Base-by-base conservation (phyloP, 2,113 vertebrate genomes). In the Machaerirhynchus nigripectus region DNA sequence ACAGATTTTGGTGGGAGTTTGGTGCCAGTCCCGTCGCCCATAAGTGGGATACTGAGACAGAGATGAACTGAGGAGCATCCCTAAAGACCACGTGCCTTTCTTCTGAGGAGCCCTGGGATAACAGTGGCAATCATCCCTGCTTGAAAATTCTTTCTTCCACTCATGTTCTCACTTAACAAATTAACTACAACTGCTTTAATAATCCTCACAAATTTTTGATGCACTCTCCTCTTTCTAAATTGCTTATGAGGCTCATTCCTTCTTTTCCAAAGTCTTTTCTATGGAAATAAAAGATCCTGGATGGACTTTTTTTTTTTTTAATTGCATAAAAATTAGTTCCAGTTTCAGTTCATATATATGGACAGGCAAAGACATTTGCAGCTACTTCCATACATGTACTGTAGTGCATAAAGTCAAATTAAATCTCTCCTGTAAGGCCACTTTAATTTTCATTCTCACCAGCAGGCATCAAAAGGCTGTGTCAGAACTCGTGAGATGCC, bases 11-110 rank as follows among this genome's bases (percentile, higher is more conserved):
- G 27, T 14, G 46, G 49, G 23, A 21, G 77, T 78, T 50, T 53
- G 16, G 33, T 53, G 47, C 22, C 67, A 42, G 4, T 44, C 42
- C 20, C 46, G 35, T 24, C 8, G 30, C 15, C 47, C 39, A 8
- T 21, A 23, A 21, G 6, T 42, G 12, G 17, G 23, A 20, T 22
- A 40, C 3, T 1, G 4, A 47, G 40, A 16, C 24, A 33, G 7
- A 22, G 42, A 9, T 12, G 33, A 56, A 8, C 19, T 19, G 13
- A 61, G 30, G 46, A 57, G 20, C 4, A 28, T 30, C 9, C 27
- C 7, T 26, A 11, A 53, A 20, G 2, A 4, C 20, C 2, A 0
- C 0, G 8, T 23, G 27, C 35, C 13, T 53, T 79, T 37, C 31
- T 71, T 28, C 26, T 71, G 39, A 79, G 75, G 12, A 87, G 20